Evolutionary conservation across 2,888 invertebrate genomes (phyloP).

Genomic region (Diachrysia chrysitis): DNA sequence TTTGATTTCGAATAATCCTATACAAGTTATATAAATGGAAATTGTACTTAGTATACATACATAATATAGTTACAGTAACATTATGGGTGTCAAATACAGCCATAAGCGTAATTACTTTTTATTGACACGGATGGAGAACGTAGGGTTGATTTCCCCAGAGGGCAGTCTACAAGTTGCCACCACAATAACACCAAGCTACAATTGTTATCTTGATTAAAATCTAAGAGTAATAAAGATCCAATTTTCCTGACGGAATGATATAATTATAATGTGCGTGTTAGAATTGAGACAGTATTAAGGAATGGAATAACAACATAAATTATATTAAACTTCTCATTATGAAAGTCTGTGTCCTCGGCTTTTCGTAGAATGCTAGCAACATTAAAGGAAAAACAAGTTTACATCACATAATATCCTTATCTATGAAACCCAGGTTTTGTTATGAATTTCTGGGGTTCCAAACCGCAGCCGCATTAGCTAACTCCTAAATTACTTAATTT

Average conservation of each 20-base stretch:
- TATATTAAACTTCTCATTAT: neutral
- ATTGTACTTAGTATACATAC: neutral
- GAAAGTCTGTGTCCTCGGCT: no score
- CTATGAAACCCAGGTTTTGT: no score
- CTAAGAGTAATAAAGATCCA: constrained; percentile 67
- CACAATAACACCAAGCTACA: constrained; percentile 58
- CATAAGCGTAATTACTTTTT: constrained; percentile 28
- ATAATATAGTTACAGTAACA: constrained; percentile 14
- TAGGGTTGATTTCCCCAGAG: constrained; percentile 76
- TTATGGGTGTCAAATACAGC: constrained; percentile 29
- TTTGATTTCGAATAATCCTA: neutral
- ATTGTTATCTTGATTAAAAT: constrained; percentile 79
- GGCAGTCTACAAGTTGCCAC: constrained; percentile 69
- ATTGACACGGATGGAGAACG: constrained; percentile 15
- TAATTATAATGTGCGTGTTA: constrained; percentile 8
- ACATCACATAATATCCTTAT: no score
- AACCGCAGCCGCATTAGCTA: no score
- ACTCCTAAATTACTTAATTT: no score
- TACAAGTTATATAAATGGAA: neutral
- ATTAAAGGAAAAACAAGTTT: no score
- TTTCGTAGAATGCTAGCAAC: no score
- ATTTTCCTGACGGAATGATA: constrained; percentile 54
- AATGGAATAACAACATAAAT: neutral
- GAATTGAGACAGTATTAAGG: neutral
- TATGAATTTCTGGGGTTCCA: no score